Conservation (phyloP, 2,113 vertebrate genomes). For the Antigone vipio region DNA sequence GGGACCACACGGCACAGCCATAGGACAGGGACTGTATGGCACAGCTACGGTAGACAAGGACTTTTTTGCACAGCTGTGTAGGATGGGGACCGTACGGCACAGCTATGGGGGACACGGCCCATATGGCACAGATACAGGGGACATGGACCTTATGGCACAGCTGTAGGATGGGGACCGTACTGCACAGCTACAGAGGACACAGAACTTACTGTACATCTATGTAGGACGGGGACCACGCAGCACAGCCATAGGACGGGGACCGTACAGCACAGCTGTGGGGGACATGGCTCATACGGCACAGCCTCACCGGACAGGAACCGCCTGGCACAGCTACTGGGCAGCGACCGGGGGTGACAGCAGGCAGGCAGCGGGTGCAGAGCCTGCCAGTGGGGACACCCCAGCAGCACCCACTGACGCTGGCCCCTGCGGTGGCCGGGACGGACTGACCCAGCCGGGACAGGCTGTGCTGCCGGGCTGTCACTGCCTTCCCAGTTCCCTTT, state of each 20-base stretch:
- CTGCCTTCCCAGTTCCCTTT: neutral
- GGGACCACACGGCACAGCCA: neutral
- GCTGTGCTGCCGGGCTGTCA: fast-evolving
- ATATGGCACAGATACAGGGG: fast-evolving
- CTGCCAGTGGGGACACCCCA: neutral
- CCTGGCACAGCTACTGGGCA: neutral
- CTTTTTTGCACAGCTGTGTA: neutral
- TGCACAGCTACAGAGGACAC: no score
- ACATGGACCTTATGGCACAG: neutral
- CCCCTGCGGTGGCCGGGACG: fast-evolving
- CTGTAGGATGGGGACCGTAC: neutral
- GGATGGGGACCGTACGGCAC: neutral
- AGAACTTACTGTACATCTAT: no score
- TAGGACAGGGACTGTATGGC: neutral
- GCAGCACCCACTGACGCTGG: neutral
- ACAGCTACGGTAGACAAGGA: neutral
- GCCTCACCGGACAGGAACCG: fast-evolving
- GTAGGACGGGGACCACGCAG: neutral
- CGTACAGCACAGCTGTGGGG: no score
- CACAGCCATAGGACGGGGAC: neutral
- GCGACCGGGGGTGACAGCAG: neutral
- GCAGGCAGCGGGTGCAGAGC: fast-evolving
- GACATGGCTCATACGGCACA: neutral
- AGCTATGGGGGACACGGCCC: no score
- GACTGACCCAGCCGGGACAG: neutral